A percentile compares a stretch with the other conserved stretches of the same genome.
Evolutionary conservation across 2,888 invertebrate genomes (phyloP).

Genomic region (Axea sp.): DNA sequence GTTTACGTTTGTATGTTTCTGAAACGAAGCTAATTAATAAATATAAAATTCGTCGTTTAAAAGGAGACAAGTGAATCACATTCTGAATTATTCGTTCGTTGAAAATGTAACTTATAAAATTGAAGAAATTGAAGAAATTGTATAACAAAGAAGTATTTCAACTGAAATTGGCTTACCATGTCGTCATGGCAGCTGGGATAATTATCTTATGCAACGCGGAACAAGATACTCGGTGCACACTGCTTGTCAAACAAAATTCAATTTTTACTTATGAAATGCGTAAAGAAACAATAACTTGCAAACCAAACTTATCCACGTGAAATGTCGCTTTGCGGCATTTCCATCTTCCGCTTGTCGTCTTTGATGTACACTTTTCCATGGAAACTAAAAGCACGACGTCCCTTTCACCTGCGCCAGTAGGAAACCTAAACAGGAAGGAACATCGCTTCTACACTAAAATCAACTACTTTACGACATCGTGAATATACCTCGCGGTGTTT

Average conservation of each 20-base stretch:
- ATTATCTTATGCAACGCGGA: conserved; percentile 26
- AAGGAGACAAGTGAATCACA: too few species aligned
- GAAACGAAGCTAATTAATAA: too few species aligned
- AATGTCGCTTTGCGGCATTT: conserved; percentile 59
- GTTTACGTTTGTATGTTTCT: too few species aligned
- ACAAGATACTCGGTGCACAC: conserved; percentile 21
- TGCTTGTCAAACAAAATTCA: conserved; percentile 43
- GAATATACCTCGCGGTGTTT: conserved; percentile 61
- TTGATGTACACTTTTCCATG: conserved; percentile 64
- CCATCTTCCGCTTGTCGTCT: conserved; percentile 64
- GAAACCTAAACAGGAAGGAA: conserved; percentile 62
- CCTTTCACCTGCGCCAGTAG: conserved; percentile 55
- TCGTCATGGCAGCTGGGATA: too few species aligned
- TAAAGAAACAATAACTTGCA: conserved; percentile 46
- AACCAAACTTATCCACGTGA: conserved; percentile 49
- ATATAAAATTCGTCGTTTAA: too few species aligned
- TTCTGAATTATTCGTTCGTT: too few species aligned
- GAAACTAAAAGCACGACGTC: conserved; percentile 63
- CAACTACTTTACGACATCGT: conserved; percentile 66
- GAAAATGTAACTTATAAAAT: too few species aligned
- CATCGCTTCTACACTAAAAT: conserved; percentile 65
- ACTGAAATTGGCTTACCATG: too few species aligned
- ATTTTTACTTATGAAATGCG: conserved; percentile 53
- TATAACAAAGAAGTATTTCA: too few species aligned
- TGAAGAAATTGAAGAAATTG: too few species aligned